phyloP scores from a whole-genome alignment of 2,888 invertebrate species.

The Stegana nigrithorax region DNA sequence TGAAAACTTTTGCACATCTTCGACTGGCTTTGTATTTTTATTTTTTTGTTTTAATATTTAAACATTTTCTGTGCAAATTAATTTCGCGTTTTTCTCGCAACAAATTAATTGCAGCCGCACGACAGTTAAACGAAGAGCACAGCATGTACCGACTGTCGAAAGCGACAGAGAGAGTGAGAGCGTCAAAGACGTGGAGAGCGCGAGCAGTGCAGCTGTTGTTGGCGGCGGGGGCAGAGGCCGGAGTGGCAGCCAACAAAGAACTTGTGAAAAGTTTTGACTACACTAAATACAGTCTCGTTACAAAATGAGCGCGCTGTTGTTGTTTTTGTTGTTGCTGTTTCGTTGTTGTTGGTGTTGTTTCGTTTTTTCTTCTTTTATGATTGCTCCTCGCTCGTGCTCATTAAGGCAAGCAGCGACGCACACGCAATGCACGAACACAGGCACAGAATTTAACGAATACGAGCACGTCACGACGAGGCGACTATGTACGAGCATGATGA shows the following conservation, averaged over 20 bases:
- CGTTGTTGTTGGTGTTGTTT: conserved; percentile 21
- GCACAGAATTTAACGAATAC: no score
- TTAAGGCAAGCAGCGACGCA: conserved; percentile 1
- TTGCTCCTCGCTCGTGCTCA: conserved; percentile 19
- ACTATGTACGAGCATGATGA: conserved; percentile 51
- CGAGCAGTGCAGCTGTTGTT: conserved; percentile 2
- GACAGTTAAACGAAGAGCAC: conserved; percentile 43
- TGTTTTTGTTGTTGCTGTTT: conserved; percentile 18
- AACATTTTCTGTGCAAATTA: conserved; percentile 41
- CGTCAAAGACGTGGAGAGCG: background rate
- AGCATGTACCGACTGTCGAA: conserved; percentile 7
- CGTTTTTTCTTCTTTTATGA: background rate
- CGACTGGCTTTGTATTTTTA: no score
- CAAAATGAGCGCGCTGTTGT: conserved; percentile 49
- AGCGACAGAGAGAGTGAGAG: conserved; percentile 4
- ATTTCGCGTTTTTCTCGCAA: conserved; percentile 52
- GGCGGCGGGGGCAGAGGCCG: background rate
- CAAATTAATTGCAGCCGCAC: conserved; percentile 59
- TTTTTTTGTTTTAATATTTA: conserved; percentile 9
- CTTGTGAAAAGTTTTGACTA: conserved; percentile 53
- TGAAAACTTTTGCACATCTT: conserved; percentile 37
- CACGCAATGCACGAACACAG: background rate
- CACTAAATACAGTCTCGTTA: conserved; percentile 67
- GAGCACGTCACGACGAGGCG: no score
- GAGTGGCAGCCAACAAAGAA: conserved; percentile 23